Evolutionary conservation across 2,113 vertebrate genomes (phyloP).

Genomic region (Orthonyx spaldingii): DNA sequence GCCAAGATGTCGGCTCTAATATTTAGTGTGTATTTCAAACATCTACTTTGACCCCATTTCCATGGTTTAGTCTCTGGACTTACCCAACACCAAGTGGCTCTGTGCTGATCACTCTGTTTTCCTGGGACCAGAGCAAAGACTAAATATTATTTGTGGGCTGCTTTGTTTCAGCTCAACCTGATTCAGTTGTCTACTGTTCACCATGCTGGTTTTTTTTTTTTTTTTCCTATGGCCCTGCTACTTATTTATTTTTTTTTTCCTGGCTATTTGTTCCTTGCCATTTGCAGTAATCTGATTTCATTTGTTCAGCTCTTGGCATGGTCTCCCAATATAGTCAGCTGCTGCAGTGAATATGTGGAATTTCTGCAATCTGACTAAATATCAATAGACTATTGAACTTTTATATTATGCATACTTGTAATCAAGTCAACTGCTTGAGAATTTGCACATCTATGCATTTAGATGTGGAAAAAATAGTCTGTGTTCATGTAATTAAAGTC

Average conservation of each 20-base stretch:
- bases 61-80: not conserved
- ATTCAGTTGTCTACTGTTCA: not conserved
- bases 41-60: constrained; percentile 10
- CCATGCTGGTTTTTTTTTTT: not conserved
- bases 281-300: constrained; percentile 61
- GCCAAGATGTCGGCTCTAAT: constrained; percentile 50
- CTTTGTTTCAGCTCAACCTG: not conserved
- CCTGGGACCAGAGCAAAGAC: not conserved
- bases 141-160: not conserved
- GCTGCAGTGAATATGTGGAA: constrained; percentile 41
- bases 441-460: constrained; percentile 57
- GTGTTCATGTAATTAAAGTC: constrained; percentile 37
- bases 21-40: constrained; percentile 30
- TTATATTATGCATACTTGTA: constrained; percentile 48
- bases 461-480: constrained; percentile 54
- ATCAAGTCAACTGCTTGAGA: constrained; percentile 58
- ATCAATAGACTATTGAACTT: constrained; percentile 69
- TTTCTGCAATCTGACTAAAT: constrained; percentile 62
- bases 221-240: not conserved
- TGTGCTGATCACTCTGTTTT: not conserved
- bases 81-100: not conserved
- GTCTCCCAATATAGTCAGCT: constrained; percentile 37
- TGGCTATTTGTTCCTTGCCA: constrained; percentile 41
- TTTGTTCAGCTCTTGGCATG: constrained; percentile 62
- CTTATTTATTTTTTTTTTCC: not conserved